Base-by-base conservation (phyloP, 2,888 invertebrate species). In the Axea sp. region DNA sequence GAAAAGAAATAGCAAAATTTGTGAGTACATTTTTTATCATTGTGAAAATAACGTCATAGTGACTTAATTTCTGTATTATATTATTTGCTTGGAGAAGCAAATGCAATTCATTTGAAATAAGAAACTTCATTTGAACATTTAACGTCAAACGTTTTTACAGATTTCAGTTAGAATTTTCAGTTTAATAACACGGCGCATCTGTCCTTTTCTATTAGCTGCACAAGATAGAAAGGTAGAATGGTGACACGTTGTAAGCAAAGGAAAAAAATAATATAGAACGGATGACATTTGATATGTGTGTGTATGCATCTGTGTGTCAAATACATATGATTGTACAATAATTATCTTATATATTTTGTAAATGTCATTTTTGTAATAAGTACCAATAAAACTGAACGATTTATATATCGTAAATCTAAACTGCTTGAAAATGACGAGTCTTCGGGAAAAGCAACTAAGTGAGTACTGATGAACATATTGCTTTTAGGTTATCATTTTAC, bases 391-490 rank as follows among this genome's bases (percentile, higher is more conserved):
- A 28, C 11, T 9, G 0, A 59, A 12, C n/a, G 7, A 19, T 12
- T 30, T 19, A 15, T 9, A 39, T 41, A 53, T 31, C 51, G 26
- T 7, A n/a, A 35, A 33, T 31, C 6, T 11, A 28, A 72, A 17
- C 15, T 26, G n/a, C 30, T 22, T 4, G 19, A 89, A 80, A 76
- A 93, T 93, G 93, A 86, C 91, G 78, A 91, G 91, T 43, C 87
- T 93, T 85, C 91, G 93, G 45, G 93, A 93, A 84, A 91, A 92
- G 79, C 93, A 93, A 89, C 91, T 93, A 83, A 92, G 93, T 93
- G 89, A 88, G 91, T 84, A 41, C 19, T 11, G 14, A 22, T 19
- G 0, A 31, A 7, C 37, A 33, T 37, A 49, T 64, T 51, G 49
- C 30, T 55, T 30, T 31, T 45, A 11, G 28, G 53, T 55, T 69